These are phyloP conservation scores for Galerucella nymphaeae DNA, from an alignment of 2,888 invertebrate species.

Conservation along the genomic window DNA sequence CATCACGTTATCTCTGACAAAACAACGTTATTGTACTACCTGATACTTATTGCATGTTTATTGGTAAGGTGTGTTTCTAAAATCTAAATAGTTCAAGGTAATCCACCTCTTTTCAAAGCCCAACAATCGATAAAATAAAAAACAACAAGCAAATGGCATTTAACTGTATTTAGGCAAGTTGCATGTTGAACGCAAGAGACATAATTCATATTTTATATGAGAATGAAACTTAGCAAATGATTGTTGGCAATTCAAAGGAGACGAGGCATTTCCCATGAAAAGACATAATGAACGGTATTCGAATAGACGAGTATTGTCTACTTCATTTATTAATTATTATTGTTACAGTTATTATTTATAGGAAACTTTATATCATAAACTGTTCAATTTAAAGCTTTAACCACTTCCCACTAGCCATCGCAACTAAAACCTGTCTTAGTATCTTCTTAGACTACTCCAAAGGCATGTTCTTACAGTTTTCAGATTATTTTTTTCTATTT, in stretches of 20 bases:
- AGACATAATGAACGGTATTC: background rate
- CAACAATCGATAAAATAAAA: background rate
- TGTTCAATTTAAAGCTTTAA: too few relatives aligned
- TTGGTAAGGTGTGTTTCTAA: background rate
- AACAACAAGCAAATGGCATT: background rate
- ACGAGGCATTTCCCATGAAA: background rate
- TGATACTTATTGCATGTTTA: too few relatives aligned
- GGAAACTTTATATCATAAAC: too few relatives aligned
- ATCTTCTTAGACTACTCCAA: too few relatives aligned
- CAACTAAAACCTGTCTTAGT: too few relatives aligned
- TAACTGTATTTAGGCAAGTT: constrained; percentile 7
- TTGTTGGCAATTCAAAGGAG: background rate
- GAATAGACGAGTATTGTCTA: background rate
- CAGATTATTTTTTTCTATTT: too few relatives aligned
- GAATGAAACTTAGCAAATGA: constrained; percentile 1
- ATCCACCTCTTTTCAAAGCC: background rate
- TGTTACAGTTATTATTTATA: too few relatives aligned
- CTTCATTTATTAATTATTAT: background rate
- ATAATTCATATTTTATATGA: constrained; percentile 25
- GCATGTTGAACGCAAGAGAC: constrained; percentile 26
- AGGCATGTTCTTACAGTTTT: too few relatives aligned
- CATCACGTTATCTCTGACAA: too few relatives aligned
- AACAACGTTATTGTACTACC: too few relatives aligned
- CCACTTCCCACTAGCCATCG: too few relatives aligned
- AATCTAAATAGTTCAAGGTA: background rate